Conservation (phyloP, 2,888 invertebrate genomes). For the Panorpa germanica region DNA sequence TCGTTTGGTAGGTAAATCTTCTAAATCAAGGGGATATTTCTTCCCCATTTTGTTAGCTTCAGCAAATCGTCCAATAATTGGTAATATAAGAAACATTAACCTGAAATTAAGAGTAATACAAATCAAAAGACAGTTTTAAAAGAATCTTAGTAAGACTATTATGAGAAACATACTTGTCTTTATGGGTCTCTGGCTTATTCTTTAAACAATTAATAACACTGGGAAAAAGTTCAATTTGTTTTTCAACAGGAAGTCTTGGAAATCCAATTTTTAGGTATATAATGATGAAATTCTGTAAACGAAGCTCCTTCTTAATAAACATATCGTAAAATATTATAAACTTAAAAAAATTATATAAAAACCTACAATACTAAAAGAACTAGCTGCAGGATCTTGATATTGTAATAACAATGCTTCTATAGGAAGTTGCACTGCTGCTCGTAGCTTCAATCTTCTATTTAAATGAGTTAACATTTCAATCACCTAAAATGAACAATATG, state of each 20-base stretch:
- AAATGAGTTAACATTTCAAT: slow-evolving; percentile 85
- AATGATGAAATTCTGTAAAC: slow-evolving; percentile 76
- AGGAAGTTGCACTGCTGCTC: slow-evolving; percentile 68
- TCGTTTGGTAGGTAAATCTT: slow-evolving; percentile 39
- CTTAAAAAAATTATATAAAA: slow-evolving; percentile 1
- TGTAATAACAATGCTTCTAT: slow-evolving; percentile 64
- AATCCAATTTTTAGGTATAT: slow-evolving; percentile 88
- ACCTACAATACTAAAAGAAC: slow-evolving; percentile 61
- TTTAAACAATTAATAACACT: slow-evolving; percentile 57
- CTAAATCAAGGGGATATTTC: slow-evolving; percentile 44
- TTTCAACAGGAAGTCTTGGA: slow-evolving; percentile 54
- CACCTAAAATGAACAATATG: too few species aligned
- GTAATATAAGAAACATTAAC: slow-evolving; percentile 60
- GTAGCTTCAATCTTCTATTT: slow-evolving; percentile 73
- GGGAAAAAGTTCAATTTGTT: slow-evolving; percentile 58
- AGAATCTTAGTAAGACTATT: not conserved
- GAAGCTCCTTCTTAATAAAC: slow-evolving; percentile 12
- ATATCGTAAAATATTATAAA: not conserved
- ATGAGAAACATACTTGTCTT: slow-evolving; percentile 44
- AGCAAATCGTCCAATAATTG: slow-evolving; percentile 55
- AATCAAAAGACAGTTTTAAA: slow-evolving; percentile 6
- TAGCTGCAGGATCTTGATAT: slow-evolving; percentile 58
- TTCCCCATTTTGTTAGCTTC: slow-evolving; percentile 40
- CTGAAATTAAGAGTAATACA: slow-evolving; percentile 26
- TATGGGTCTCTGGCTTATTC: slow-evolving; percentile 63